phyloP scores from a whole-genome alignment of 2,113 vertebrate species.

The Dermatemys mawii region DNA sequence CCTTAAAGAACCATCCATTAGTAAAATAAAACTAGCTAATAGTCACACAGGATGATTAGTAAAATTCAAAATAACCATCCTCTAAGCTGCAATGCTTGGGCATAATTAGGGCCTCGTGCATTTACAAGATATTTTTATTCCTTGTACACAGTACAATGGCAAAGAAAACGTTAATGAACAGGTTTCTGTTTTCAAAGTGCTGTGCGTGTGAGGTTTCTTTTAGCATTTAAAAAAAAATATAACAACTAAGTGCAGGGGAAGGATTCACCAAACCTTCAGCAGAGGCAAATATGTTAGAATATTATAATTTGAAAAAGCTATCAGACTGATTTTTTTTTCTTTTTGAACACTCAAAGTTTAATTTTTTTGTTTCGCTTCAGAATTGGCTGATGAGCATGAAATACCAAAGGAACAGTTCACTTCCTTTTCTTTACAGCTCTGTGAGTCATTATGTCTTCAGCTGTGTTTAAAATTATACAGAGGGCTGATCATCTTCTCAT shows the following conservation, averaged over 20 bases:
- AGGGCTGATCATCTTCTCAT: neutral
- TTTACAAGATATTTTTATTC: neutral
- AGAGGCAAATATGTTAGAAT: rapidly evolving
- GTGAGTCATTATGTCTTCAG: conserved; percentile 32
- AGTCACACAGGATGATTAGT: neutral
- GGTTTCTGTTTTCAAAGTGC: neutral
- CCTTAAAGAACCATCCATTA: neutral
- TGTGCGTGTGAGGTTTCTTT: neutral
- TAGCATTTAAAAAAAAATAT: neutral
- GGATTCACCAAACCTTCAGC: neutral
- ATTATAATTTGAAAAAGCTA: neutral
- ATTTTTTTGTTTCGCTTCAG: neutral
- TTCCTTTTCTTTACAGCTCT: conserved; percentile 11
- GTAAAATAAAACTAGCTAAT: neutral
- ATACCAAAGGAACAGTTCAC: conserved; percentile 29
- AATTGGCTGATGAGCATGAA: conserved; percentile 20
- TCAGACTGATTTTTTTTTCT: neutral
- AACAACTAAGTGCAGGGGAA: neutral
- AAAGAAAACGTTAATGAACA: neutral
- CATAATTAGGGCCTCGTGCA: neutral
- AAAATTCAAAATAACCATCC: neutral
- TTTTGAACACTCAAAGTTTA: neutral
- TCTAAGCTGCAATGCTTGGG: neutral
- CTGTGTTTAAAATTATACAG: neutral
- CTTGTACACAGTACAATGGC: neutral